Percentiles rank a stretch among this genome's conserved stretches.
Conservation (phyloP, 1,140 invertebrate species). For the Eupeodes corollae region DNA sequence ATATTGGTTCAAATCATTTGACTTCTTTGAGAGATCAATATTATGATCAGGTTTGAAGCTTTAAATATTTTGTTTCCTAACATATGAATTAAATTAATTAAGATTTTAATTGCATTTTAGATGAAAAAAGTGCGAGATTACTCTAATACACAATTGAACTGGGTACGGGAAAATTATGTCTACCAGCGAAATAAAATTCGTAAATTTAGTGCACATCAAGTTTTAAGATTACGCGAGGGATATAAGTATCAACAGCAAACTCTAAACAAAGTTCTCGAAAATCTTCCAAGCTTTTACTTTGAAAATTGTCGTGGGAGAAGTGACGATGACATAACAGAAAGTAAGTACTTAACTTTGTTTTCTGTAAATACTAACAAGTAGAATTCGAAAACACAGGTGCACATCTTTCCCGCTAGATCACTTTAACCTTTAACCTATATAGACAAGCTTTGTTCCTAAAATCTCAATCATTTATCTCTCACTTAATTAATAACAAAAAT, state of each 20-base stretch:
- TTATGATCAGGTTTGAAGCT: conserved; percentile 71
- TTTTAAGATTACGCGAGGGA: conserved; percentile 74
- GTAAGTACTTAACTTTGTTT: no score
- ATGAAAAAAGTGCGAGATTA: conserved; percentile 79
- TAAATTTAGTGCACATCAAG: conserved; percentile 87
- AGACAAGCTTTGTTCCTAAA: no score
- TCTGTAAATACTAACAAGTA: no score
- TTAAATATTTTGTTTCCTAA: neutral
- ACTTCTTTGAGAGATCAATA: conserved; percentile 81
- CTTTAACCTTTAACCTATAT: no score
- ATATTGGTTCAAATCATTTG: conserved; percentile 79
- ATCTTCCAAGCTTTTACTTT: conserved; percentile 82
- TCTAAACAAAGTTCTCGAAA: conserved; percentile 86
- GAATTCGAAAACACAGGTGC: no score
- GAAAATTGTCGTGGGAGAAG: conserved; percentile 84
- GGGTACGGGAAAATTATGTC: conserved; percentile 89
- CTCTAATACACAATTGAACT: conserved; percentile 77
- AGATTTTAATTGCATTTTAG: conserved; percentile 38
- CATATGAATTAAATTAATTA: neutral
- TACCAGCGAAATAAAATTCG: conserved; percentile 87
- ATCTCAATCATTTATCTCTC: no score
- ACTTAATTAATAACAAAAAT: no score
- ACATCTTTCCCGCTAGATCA: no score
- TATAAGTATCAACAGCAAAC: conserved; percentile 94
- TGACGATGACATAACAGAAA: conserved; percentile 50